Conservation (phyloP, 2,888 invertebrate genomes). For the Campoletis raptor region DNA sequence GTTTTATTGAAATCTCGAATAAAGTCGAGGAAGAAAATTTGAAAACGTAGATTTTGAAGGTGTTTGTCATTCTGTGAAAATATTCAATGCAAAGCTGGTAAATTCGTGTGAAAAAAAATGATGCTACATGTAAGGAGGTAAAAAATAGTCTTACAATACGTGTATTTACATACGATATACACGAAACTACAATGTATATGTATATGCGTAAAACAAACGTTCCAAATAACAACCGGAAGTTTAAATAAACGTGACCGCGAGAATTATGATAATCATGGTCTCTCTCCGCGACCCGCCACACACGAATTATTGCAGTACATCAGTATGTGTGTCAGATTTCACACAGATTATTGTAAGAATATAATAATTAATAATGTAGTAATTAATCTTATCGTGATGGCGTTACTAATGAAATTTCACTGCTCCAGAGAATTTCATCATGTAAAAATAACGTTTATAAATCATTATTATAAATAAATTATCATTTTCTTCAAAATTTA, state of each 20-base stretch:
- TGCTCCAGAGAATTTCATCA: constrained; percentile 37
- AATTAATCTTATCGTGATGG: constrained; percentile 46
- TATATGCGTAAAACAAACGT: constrained; percentile 9
- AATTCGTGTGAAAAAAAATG: constrained; percentile 24
- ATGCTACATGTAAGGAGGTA: constrained; percentile 3
- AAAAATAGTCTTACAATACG: constrained; percentile 7
- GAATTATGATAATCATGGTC: constrained; percentile 60
- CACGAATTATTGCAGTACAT: constrained; percentile 44
- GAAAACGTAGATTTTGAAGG: neutral
- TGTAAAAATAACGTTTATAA: neutral
- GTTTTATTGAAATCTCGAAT: neutral
- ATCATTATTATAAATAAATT: neutral
- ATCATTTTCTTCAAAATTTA: neutral
- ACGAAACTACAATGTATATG: neutral
- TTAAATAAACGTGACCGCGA: constrained; percentile 58
- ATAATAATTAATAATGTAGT: constrained; percentile 54
- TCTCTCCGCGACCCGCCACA: constrained; percentile 4
- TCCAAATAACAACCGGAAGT: constrained; percentile 61
- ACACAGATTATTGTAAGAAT: constrained; percentile 38
- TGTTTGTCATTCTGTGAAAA: neutral
- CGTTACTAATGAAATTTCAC: constrained; percentile 63
- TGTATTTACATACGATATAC: constrained; percentile 42
- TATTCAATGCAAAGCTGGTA: neutral
- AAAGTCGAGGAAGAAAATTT: neutral
- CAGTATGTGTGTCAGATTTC: constrained; percentile 46